Evolutionary conservation across 2,888 invertebrate species (phyloP), one percentile per base, ranked within the genome.

Genomic region (Lithodes maja): DNA sequence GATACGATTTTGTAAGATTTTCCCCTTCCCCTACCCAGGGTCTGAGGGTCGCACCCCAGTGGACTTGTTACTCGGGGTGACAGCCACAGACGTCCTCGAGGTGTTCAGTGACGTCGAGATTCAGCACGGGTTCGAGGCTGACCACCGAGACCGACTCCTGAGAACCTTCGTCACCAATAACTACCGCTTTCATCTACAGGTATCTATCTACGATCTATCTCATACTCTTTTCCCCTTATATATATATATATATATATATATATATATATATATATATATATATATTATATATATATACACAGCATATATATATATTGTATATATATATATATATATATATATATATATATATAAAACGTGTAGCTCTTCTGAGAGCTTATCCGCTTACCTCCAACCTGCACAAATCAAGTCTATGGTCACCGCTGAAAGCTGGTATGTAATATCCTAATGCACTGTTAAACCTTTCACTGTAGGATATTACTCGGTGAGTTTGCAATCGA

Each of bases 141-240:
- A 98, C 92, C 95, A 97, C 92, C 95, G 98, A 89, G 98, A 98
- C 94, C 96, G 97, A 93, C 97, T 98, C 93, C 95, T 97, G 92
- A 95, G 98, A 93, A 98, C 98, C 68, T 97, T 98, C 94, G 98
- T 99, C 86, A 95, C 98, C 91, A 99, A 99, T 94, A 96, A 98
- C 69, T 99, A 98, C 94, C 97, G 97, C 91, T 99, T 97, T 94
- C 99, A 99, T 94, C 95, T 98, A 92, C 98, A 98, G 93, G 99
- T 99, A 33, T 33, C 33, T 33, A 33, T 33, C 33, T 33, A 68
- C 15, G 0, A 68, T 68, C 68, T 68, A 68, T 15, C 15, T 68
- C 15, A 68, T 68, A 68, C 7, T 15, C 7, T 68, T 7, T 68
- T 68, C 68, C 15, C 9, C 33, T 33, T 33, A 33, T 33, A 33